Conservation (phyloP, 2,888 invertebrate species). For the Oscheius sp. region DNA sequence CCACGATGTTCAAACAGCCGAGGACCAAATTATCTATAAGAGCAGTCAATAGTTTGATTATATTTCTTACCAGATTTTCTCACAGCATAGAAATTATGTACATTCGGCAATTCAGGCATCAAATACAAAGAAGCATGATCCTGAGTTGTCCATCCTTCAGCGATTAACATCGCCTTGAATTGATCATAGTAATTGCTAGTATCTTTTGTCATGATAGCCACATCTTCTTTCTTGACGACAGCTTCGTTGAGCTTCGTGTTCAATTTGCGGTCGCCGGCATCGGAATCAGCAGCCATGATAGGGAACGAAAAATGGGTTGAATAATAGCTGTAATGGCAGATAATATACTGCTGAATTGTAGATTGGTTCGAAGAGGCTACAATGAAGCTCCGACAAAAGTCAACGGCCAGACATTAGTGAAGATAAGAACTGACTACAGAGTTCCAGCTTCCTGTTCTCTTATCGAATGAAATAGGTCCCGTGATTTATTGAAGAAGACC, state of each 20-base stretch:
- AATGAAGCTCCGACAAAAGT: too few relatives aligned
- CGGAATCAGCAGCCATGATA: too few relatives aligned
- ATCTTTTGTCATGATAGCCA: constrained; percentile 1
- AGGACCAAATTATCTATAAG: constrained; percentile 13
- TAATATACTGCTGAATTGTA: too few relatives aligned
- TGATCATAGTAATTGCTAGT: constrained; percentile 19
- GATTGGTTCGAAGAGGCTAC: too few relatives aligned
- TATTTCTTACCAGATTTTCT: constrained; percentile 14
- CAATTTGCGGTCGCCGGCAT: too few relatives aligned
- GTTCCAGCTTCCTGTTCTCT: too few relatives aligned
- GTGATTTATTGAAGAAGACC: too few relatives aligned
- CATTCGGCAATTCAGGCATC: constrained; percentile 20
- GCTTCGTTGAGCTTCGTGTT: not conserved
- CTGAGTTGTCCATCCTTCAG: constrained; percentile 25
- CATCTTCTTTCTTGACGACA: not conserved
- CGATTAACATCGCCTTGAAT: not conserved
- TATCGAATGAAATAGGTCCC: too few relatives aligned
- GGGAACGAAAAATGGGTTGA: too few relatives aligned
- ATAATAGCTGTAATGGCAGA: too few relatives aligned
- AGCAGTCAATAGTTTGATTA: not conserved
- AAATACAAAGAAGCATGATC: constrained; percentile 10
- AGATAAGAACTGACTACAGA: too few relatives aligned
- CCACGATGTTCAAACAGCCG: not conserved
- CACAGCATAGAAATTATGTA: constrained; percentile 5
- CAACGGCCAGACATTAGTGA: too few relatives aligned